Conservation (phyloP, 1,140 invertebrate species). For the Lordiphosa collinella region DNA sequence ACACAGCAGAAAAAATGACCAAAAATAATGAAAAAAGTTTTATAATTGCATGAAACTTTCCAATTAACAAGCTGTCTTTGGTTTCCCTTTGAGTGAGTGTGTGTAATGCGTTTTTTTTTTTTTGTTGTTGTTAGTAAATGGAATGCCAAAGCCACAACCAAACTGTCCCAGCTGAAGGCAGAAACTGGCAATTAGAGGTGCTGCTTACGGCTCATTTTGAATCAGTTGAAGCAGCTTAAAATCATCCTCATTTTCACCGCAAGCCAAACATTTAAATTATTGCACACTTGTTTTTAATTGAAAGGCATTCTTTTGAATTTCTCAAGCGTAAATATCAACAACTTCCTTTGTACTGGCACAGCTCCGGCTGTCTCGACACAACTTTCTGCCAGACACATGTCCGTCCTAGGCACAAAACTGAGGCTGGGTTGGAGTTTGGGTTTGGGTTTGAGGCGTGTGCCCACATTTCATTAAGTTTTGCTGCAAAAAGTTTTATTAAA, state of each 20-base stretch:
- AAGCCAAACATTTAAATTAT: constrained; percentile 47
- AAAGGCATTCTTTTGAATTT: constrained; percentile 64
- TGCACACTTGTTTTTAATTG: constrained; percentile 64
- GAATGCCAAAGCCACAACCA: background rate
- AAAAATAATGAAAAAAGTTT: constrained; percentile 75
- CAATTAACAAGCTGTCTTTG: constrained; percentile 74
- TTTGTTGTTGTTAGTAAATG: background rate
- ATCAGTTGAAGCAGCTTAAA: too few species aligned
- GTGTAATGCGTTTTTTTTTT: constrained; percentile 16
- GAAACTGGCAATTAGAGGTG: constrained; percentile 60
- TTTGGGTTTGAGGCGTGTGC: constrained; percentile 52
- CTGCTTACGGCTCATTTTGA: constrained; percentile 3
- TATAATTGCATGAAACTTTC: constrained; percentile 76
- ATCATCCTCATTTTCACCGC: constrained; percentile 8
- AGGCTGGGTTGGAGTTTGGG: too few species aligned
- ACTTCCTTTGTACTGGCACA: constrained; percentile 57
- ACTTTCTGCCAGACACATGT: constrained; percentile 33
- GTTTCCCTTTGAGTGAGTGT: constrained; percentile 36
- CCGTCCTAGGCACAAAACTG: constrained; percentile 14
- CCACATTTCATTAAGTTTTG: constrained; percentile 78
- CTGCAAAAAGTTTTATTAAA: constrained; percentile 77
- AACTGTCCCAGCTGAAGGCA: background rate
- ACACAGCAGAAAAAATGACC: constrained; percentile 40
- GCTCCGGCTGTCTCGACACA: constrained; percentile 26
- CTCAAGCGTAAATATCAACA: constrained; percentile 70